These are phyloP conservation scores for Hafferia zeledoni DNA, from an alignment of 2,797 vertebrate species.

Conservation along the genomic window DNA sequence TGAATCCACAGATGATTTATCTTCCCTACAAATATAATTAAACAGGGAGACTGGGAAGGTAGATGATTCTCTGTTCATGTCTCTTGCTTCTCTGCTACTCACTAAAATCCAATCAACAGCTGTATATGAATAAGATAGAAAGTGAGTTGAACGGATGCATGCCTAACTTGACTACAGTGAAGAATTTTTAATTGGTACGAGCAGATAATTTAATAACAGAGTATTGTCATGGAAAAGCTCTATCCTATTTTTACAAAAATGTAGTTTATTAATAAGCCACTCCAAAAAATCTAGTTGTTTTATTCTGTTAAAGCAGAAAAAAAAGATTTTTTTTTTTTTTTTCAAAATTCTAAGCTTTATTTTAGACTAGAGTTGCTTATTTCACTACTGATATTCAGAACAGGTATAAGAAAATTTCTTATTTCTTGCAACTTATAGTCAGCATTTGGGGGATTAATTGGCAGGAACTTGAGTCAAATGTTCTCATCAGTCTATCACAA, in stretches of 20 bases:
- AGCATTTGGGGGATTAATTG: not conserved
- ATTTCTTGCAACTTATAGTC: not conserved
- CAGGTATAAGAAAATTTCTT: not conserved
- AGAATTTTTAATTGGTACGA: not conserved
- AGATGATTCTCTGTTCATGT: not conserved
- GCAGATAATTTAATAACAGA: not conserved
- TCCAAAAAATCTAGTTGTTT: not conserved
- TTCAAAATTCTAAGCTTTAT: not conserved
- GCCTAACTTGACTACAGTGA: not conserved
- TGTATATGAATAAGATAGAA: not conserved
- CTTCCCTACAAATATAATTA: not conserved
- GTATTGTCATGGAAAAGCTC: not conserved
- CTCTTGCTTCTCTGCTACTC: not conserved
- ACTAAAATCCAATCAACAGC: not conserved
- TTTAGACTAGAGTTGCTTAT: not conserved
- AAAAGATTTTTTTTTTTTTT: not conserved
- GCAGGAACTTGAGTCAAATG: not conserved
- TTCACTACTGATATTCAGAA: not conserved
- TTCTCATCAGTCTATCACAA: not conserved
- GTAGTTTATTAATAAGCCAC: not conserved
- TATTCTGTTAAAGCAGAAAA: not conserved
- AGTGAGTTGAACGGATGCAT: not conserved
- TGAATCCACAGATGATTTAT: not conserved
- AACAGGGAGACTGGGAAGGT: not conserved
- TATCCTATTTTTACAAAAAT: not conserved